A percentile compares a stretch with the other conserved stretches of the same genome.
phyloP scores from a whole-genome alignment of 2,888 invertebrate species.

The Perdita meconis region DNA sequence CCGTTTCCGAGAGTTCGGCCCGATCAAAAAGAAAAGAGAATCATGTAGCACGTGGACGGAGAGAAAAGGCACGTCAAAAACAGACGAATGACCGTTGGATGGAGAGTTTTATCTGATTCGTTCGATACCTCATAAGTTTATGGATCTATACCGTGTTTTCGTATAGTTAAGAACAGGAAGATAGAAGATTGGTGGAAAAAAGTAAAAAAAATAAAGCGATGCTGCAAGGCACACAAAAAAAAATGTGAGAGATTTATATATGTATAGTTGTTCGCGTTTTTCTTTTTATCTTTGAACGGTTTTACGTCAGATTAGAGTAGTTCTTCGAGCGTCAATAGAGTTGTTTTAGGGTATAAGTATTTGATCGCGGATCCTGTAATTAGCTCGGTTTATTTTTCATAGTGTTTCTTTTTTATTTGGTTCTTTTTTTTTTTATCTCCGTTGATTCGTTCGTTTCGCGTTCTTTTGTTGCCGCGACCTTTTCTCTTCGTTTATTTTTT shows the following conservation, averaged over 20 bases:
- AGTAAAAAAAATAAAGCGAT: constrained; percentile 8
- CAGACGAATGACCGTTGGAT: not conserved
- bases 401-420: not conserved
- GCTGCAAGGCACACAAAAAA: constrained; percentile 29
- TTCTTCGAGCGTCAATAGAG: constrained; percentile 18
- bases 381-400: constrained; percentile 16
- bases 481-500: constrained; percentile 26
- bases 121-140: constrained; percentile 72
- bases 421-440: constrained; percentile 32
- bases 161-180: constrained; percentile 9
- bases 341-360: constrained; percentile 25
- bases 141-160: constrained; percentile 12
- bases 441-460: constrained; percentile 55
- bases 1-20: constrained; percentile 50
- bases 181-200: constrained; percentile 12
- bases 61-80: constrained; percentile 24
- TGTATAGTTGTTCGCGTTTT: constrained; percentile 60
- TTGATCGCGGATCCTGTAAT: constrained; percentile 33
- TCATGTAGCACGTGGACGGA: constrained; percentile 13
- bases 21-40: constrained; percentile 23
- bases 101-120: constrained; percentile 48
- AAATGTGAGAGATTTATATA: constrained; percentile 16
- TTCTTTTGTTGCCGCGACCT: constrained; percentile 49
- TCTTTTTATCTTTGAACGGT: constrained; percentile 41
- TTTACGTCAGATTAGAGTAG: constrained; percentile 32